These are phyloP conservation scores for Sapajus apella DNA, from an alignment of 2,113 vertebrate species.

Conservation along the genomic window DNA sequence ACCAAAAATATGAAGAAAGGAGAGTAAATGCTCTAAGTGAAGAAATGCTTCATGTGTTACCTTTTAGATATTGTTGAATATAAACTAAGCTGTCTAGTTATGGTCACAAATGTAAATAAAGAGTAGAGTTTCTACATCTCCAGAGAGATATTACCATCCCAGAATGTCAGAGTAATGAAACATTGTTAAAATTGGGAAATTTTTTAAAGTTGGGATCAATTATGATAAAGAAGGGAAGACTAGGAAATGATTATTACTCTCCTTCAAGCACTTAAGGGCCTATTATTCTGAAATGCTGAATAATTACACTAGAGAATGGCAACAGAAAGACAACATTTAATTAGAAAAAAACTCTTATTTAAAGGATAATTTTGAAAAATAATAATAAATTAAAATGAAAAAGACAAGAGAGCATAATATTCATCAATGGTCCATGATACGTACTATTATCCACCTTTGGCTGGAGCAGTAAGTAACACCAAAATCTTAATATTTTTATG, in stretches of 20 bases:
- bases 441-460: neutral
- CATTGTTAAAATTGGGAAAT: neutral
- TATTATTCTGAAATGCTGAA: neutral
- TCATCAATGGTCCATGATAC: neutral
- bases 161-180: slow-evolving; percentile 9
- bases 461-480: neutral
- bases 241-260: neutral
- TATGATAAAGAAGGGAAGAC: slow-evolving; percentile 15
- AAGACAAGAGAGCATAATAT: neutral
- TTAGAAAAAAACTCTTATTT: slow-evolving; percentile 1
- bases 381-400: neutral
- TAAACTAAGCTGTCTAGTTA: neutral
- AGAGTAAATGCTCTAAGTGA: neutral
- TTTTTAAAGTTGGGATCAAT: neutral
- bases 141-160: neutral
- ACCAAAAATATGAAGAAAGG: neutral
- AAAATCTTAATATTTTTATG: neutral
- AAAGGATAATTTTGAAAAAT: neutral
- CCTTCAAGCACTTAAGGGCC: neutral
- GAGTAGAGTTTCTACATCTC: neutral
- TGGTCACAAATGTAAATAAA: neutral
- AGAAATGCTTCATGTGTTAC: neutral
- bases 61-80: neutral
- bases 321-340: neutral
- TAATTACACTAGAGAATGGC: neutral